phyloP scores from a whole-genome alignment of 2,888 invertebrate species.

The Suillia variegata region DNA sequence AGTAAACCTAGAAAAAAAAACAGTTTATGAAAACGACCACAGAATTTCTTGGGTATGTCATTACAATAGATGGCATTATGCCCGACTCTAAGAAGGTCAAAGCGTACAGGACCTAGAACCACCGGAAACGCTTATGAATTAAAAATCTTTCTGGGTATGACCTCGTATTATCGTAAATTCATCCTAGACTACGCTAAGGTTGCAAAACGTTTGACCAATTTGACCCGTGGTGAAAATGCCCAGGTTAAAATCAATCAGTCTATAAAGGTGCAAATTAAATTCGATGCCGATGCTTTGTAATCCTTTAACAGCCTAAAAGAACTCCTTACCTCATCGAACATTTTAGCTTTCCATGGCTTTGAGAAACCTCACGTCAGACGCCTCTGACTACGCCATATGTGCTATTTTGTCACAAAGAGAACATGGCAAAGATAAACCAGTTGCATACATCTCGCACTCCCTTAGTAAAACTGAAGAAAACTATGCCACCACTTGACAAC shows the following conservation, averaged over 20 bases:
- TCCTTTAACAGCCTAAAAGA: too few species aligned
- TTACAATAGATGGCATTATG: constrained; percentile 17
- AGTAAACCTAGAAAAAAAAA: constrained; percentile 17
- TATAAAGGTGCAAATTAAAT: too few species aligned
- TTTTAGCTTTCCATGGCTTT: constrained; percentile 28
- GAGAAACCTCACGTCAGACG: constrained; percentile 29
- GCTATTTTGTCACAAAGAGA: constrained; percentile 24
- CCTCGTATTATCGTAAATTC: too few species aligned
- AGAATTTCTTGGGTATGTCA: constrained; percentile 23
- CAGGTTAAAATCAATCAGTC: too few species aligned
- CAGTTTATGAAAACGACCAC: constrained; percentile 17
- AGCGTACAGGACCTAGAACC: neutral
- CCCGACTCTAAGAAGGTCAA: neutral
- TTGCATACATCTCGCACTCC: constrained; percentile 14
- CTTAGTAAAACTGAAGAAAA: constrained; percentile 18
- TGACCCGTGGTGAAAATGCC: too few species aligned
- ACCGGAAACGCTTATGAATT: neutral
- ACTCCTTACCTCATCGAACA: constrained; percentile 22
- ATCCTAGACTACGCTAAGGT: too few species aligned
- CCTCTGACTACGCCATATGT: constrained; percentile 25
- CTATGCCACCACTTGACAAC: constrained; percentile 20
- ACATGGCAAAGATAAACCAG: constrained; percentile 15
- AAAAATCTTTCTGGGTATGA: constrained; percentile 1
- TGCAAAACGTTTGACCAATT: too few species aligned
- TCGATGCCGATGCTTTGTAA: too few species aligned